A percentile compares a stretch with the other conserved stretches of the same genome.
Evolutionary conservation across 2,797 vertebrate genomes (phyloP).

Genomic region (Tokudaia tokunoshimensis): DNA sequence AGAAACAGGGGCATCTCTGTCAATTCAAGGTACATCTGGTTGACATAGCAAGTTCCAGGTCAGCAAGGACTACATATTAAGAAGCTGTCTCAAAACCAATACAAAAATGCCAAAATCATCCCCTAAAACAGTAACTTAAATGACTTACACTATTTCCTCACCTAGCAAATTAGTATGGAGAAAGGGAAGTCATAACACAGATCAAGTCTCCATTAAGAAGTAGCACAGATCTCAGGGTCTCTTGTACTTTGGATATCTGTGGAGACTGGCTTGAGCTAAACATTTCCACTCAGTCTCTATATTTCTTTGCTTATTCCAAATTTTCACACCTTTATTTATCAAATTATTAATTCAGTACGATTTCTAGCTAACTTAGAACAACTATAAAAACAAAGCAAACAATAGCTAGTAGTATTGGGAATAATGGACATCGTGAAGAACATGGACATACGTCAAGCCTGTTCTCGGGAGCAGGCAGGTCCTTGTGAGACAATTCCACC

Average conservation of each 20-base stretch:
- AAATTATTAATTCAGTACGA: conserved; percentile 24
- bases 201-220: neutral
- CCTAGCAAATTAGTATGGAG: conserved; percentile 28
- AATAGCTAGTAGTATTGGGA: neutral
- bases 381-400: neutral
- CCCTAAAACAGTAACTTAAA: conserved; percentile 32
- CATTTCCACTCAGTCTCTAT: neutral
- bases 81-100: neutral
- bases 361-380: neutral
- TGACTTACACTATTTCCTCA: neutral
- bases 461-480: neutral
- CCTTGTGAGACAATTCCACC: conserved; percentile 71
- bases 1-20: neutral
- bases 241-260: neutral
- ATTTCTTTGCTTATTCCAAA: conserved; percentile 16
- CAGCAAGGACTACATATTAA: neutral
- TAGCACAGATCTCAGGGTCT: neutral
- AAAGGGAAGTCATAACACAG: neutral
- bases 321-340: neutral
- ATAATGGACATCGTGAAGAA: neutral
- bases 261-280: neutral
- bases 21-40: neutral
- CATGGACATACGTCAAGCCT: conserved; percentile 38
- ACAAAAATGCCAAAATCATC: neutral
- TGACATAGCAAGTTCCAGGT: neutral